phyloP scores from a whole-genome alignment of 2,888 invertebrate genomes.

The Trichacis sp. region DNA sequence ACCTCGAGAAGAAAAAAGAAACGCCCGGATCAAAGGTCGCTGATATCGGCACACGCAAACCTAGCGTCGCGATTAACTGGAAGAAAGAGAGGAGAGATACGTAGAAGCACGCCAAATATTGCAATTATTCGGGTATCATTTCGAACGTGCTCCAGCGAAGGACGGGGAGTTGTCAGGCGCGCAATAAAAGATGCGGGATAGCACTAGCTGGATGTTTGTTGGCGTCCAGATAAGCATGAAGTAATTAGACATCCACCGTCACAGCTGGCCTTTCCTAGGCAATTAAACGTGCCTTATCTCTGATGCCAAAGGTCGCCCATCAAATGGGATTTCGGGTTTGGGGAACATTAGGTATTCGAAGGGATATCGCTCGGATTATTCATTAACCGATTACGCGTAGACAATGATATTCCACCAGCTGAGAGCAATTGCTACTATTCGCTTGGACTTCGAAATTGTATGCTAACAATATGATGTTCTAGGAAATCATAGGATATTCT shows the following conservation, averaged over 20 bases:
- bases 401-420: no score
- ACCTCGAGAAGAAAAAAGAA: slow-evolving; percentile 56
- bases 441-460: no score
- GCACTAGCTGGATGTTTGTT: slow-evolving; percentile 39
- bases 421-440: no score
- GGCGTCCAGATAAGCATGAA: slow-evolving; percentile 40
- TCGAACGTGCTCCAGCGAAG: neutral
- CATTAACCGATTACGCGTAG: no score
- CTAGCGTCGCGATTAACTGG: slow-evolving; percentile 42
- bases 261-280: slow-evolving; percentile 47
- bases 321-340: no score
- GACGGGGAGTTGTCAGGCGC: neutral
- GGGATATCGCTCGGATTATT: no score
- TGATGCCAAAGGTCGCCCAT: slow-evolving; percentile 7
- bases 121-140: slow-evolving; percentile 1
- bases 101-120: neutral
- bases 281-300: slow-evolving; percentile 46
- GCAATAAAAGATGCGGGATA: slow-evolving; percentile 24
- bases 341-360: no score
- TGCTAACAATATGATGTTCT: no score
- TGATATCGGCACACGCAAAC: slow-evolving; percentile 63
- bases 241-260: slow-evolving; percentile 53
- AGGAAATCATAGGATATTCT: no score
- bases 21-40: slow-evolving; percentile 54
- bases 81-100: slow-evolving; percentile 11